Conservation (phyloP, 2,888 invertebrate genomes). For the Mactromeris polynyma region DNA sequence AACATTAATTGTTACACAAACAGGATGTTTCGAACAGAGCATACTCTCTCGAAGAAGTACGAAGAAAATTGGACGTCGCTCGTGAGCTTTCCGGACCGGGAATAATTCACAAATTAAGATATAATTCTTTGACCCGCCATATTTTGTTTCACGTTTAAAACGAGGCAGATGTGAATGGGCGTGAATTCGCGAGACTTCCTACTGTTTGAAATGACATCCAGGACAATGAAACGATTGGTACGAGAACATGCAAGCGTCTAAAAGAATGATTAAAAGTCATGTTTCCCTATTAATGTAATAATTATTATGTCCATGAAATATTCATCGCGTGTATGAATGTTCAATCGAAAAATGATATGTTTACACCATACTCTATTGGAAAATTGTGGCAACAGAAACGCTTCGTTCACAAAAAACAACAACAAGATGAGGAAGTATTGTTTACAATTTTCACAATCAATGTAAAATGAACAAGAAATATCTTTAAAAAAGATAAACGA, state of each 20-base stretch:
- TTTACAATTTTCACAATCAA: too few relatives aligned
- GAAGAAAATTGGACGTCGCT: slow-evolving; percentile 63
- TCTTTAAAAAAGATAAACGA: too few relatives aligned
- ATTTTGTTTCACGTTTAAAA: slow-evolving; percentile 68
- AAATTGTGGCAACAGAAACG: neutral
- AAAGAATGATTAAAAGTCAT: slow-evolving; percentile 50
- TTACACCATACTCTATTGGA: neutral
- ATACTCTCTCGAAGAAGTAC: slow-evolving; percentile 7
- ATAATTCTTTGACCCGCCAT: slow-evolving; percentile 68
- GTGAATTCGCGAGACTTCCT: slow-evolving; percentile 68
- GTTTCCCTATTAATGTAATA: slow-evolving; percentile 60
- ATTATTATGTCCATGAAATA: slow-evolving; percentile 67
- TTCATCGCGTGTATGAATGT: slow-evolving; percentile 61
- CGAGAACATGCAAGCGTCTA: slow-evolving; percentile 54
- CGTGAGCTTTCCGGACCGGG: slow-evolving; percentile 61
- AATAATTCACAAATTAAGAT: slow-evolving; percentile 65
- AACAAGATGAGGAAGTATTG: neutral
- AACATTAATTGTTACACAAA: slow-evolving; percentile 39
- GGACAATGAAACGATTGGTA: slow-evolving; percentile 56
- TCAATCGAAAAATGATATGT: slow-evolving; percentile 31
- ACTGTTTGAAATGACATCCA: slow-evolving; percentile 70
- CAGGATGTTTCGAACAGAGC: neutral
- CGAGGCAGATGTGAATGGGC: slow-evolving; percentile 76
- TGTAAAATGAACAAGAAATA: too few relatives aligned
- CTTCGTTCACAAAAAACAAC: neutral